phyloP scores from a whole-genome alignment of 2,113 vertebrate species.

The Oenanthe oenanthe region DNA sequence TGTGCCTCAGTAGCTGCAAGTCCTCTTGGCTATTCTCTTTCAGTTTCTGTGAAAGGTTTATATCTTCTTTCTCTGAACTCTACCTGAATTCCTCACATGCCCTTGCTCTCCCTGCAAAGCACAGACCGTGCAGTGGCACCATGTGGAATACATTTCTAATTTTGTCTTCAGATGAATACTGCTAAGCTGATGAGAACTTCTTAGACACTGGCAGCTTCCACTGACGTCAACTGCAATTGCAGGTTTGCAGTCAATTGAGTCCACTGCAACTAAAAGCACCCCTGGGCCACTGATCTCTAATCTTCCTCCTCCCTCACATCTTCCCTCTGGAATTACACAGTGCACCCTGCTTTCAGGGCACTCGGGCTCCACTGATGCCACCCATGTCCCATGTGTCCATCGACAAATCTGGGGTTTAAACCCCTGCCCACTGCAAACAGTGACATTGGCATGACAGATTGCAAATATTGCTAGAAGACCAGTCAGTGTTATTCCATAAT shows the following conservation, averaged over 20 bases:
- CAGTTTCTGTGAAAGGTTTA: background rate
- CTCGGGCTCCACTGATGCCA: rapidly evolving
- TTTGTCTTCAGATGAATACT: background rate
- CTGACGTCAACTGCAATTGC: conserved; percentile 52
- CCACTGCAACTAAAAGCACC: background rate
- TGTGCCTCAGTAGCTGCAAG: background rate
- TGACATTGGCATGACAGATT: background rate
- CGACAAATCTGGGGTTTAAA: background rate
- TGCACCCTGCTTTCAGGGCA: background rate
- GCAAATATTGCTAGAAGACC: background rate
- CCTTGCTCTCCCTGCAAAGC: background rate
- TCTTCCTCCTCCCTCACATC: background rate
- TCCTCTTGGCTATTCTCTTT: background rate
- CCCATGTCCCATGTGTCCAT: rapidly evolving
- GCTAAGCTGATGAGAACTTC: conserved; percentile 57
- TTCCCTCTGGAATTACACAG: background rate
- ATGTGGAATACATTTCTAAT: conserved; percentile 34
- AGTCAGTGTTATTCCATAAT: background rate
- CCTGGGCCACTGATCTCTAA: conserved; percentile 13
- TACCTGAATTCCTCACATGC: background rate
- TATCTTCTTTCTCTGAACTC: background rate
- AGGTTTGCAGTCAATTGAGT: conserved; percentile 38
- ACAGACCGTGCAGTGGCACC: background rate
- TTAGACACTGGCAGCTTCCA: conserved; percentile 13
- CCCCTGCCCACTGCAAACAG: background rate